A percentile compares a stretch with the other conserved stretches of the same genome.
phyloP scores from a whole-genome alignment of 2,888 invertebrate species.

The Aphelenchoides bicaudatus region DNA sequence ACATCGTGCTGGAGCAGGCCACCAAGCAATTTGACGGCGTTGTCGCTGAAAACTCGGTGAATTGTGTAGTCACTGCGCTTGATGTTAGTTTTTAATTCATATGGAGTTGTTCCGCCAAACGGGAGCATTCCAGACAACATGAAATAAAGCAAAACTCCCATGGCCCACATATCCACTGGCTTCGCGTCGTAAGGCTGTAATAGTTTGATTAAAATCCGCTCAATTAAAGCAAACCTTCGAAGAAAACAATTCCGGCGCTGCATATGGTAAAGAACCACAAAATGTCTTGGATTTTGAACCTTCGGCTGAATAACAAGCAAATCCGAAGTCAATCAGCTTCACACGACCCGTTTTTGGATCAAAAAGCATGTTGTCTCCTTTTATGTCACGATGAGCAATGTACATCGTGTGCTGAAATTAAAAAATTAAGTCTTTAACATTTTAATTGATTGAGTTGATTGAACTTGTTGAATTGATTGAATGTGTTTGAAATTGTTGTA shows the following conservation, averaged over 20 bases:
- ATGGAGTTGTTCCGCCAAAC: conserved; percentile 72
- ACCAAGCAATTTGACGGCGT: neutral
- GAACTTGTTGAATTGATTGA: too few species aligned
- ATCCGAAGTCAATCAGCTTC: conserved; percentile 73
- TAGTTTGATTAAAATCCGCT: neutral
- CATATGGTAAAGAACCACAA: conserved; percentile 76
- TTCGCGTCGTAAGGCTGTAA: conserved; percentile 39
- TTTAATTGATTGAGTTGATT: too few species aligned
- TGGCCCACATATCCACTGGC: conserved; percentile 72
- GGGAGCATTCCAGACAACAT: conserved; percentile 74
- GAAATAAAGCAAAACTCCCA: conserved; percentile 69
- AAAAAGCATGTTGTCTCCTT: conserved; percentile 19
- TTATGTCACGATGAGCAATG: conserved; percentile 20
- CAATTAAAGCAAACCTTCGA: conserved; percentile 10
- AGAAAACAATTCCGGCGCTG: conserved; percentile 74
- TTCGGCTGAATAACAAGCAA: conserved; percentile 67
- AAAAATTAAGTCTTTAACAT: too few species aligned
- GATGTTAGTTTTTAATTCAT: conserved; percentile 64
- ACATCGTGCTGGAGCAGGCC: conserved; percentile 12
- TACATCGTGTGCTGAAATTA: conserved; percentile 17
- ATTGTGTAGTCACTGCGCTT: conserved; percentile 31
- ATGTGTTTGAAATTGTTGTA: too few species aligned
- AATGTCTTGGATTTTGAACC: conserved; percentile 70
- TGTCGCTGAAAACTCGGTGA: too few species aligned
- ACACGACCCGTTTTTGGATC: conserved; percentile 14